Evolutionary conservation across 2,888 invertebrate genomes (phyloP), one percentile per base, ranked within the genome.

Genomic region (Leptothorax acervorum): DNA sequence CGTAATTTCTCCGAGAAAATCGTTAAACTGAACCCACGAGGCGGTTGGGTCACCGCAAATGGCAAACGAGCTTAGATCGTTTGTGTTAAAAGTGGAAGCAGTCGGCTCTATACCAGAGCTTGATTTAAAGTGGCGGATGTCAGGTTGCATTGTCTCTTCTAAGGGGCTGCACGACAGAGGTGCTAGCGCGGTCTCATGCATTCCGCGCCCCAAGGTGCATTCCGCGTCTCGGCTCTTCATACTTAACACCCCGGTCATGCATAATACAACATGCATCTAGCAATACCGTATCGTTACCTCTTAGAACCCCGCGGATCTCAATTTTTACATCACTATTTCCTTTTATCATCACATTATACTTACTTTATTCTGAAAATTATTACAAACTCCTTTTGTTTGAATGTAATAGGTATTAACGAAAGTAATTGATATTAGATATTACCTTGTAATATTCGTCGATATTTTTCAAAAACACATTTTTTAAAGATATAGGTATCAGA

Each of bases 111-210:
- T 42, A 42, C 57, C 8, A 39, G 39, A 51, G 83, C 11, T 76
- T 57, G 79, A 60, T 85, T 76, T 83, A 66, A 86, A 85, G 84
- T 55, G 83, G 83, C 85, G 87, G 82, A 87, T 84, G 87, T 68
- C 87, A 74, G 83, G 82, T 88, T 83, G 78, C 62, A 89, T 89
- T 86, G 85, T 89, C 78, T 89, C 18, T 76, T 48, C 28, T 6
- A 65, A 66, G 62, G 82, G 42, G 48, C 57, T 18, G 63, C 15
- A 57, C 51, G 70, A 31, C 68, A 68, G 65, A 35, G 65, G 28
- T 75, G 75, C 23, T 53, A 39, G 53, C 48, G 55, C 28, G 70
- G 65, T 78, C 79, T 55, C 39, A 45, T 45, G 85, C 85, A 39
- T 86, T 85, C 82, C 74, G 79, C 84, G 83, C 75, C 65, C 74